Base-by-base conservation (phyloP, 2,888 invertebrate species). In the Spialia ferax region DNA sequence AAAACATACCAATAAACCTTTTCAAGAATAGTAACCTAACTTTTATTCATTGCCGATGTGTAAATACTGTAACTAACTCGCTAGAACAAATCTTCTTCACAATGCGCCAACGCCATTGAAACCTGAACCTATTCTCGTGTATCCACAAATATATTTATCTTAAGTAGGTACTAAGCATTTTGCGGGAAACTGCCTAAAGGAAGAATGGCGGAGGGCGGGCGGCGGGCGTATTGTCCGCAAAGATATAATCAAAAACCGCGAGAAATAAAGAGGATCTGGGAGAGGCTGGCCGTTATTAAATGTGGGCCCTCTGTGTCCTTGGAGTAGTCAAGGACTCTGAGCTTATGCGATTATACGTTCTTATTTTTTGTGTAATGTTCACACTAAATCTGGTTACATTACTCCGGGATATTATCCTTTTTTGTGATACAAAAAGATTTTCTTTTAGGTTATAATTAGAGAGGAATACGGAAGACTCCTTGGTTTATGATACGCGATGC, bases 181-280 rank as follows among this genome's bases (percentile, higher is more conserved):
- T 22, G 32, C 23, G 57, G 64, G 22, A 50, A 64, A 64, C 48
- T 15, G 65, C 60, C 64, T 63, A 71, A 69, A 63, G 54, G 54
- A 38, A 61, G 70, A 73, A 71, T 65, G 70, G 65, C 60, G 69
- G 64, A 69, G 69, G 73, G n/a, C n/a, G n/a, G n/a, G n/a, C n/a
- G 70, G 71, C 70, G 63, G 70, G 69, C 66, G 69, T 71, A 68
- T 72, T 74, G 75, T 71, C 74, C 74, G 70, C 72, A 52, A 70
- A 70, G 74, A 74, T 73, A 71, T 73, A 75, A 74, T 75, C 74
- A 71, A 69, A 42, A 60, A 66, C 60, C 54, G 60, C 42, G 66
- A 29, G 54, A 60, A 66, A 66, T 60, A 60, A 60, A 60, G 54
- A 52, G 42, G 60, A 66, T 66, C 66, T 65, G 38, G 56, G 52